Base-by-base conservation (phyloP, 2,888 invertebrate genomes). In the Apotomis turbidana region DNA sequence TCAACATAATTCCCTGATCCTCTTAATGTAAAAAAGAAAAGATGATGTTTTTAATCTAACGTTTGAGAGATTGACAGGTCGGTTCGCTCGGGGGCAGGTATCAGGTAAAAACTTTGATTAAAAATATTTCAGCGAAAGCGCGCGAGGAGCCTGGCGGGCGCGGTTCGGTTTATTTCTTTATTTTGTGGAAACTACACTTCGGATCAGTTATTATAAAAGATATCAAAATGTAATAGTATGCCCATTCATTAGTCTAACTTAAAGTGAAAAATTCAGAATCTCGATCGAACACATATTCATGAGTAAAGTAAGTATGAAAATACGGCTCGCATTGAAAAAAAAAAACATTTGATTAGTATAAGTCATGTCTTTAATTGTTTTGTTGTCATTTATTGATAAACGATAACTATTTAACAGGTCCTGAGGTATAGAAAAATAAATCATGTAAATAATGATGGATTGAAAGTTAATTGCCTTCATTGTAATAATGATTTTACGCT, bases 1-100 rank as follows among this genome's bases (percentile, higher is more conserved):
- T 79, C 73, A 72, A 78, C 79, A 88, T 90, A 90, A 91, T 90
- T 90, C 89, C 87, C 87, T 91, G 91, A 92, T 92, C 93, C 89
- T 87, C 86, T 87, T 86, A 90, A 88, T 89, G 86, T 89, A 83
- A 88, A 90, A 87, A 90, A 93, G 85, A 86, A 85, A 87, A 89
- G 88, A 90, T 86, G 90, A 84, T 89, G 84, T 91, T 93, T 93
- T 93, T 93, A 93, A 93, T 92, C 90, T 91, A 90, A 90, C 88
- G 87, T 92, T 92, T 89, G 90, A 88, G 83, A 91, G 93, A 93
- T 91, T 93, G 93, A 93, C 93, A 93, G 93, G 90, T 91, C 87
- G 91, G 91, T 88, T 84, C 83, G 86, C 84, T 82, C 83, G 78
- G 79, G 76, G 83, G 83, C 84, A 78, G 78, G 79, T 83, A 85